phyloP scores from a whole-genome alignment of 2,888 invertebrate genomes.

The Ophion slaviceki region DNA sequence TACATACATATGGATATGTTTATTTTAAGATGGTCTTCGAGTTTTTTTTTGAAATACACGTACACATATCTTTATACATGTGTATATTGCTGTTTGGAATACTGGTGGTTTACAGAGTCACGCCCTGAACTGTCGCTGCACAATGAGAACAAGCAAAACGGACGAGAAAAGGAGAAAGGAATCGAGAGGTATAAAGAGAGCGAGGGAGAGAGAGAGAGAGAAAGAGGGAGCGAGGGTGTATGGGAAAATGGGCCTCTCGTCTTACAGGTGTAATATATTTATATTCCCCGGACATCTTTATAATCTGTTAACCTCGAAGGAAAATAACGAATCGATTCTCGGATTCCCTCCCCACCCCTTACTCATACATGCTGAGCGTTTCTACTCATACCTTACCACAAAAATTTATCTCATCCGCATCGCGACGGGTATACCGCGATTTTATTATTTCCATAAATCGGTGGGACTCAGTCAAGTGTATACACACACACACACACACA shows the following conservation, averaged over 20 bases:
- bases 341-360: conserved; percentile 30
- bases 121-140: conserved; percentile 74
- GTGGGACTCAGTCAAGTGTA: no score
- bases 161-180: conserved; percentile 10
- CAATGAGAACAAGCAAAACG: conserved; percentile 17
- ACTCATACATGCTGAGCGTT: conserved; percentile 24
- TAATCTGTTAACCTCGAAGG: conserved; percentile 78
- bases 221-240: conserved; percentile 66
- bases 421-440: conserved; percentile 32
- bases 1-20: not conserved
- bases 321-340: conserved; percentile 70
- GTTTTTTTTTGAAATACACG: not conserved
- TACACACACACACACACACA: no score
- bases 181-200: not conserved
- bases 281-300: conserved; percentile 78
- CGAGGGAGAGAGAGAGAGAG: conserved; percentile 20
- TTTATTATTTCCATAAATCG: conserved; percentile 45
- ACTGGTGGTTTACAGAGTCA: conserved; percentile 82
- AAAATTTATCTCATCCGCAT: conserved; percentile 28
- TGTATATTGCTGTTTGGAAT: conserved; percentile 77
- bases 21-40: not conserved
- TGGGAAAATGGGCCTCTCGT: conserved; percentile 78
- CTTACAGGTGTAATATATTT: conserved; percentile 80
- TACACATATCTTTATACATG: conserved; percentile 42
- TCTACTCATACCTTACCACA: conserved; percentile 12